Evolutionary conservation across 2,113 vertebrate genomes (phyloP).

Genomic region (Muscicapa adusta): DNA sequence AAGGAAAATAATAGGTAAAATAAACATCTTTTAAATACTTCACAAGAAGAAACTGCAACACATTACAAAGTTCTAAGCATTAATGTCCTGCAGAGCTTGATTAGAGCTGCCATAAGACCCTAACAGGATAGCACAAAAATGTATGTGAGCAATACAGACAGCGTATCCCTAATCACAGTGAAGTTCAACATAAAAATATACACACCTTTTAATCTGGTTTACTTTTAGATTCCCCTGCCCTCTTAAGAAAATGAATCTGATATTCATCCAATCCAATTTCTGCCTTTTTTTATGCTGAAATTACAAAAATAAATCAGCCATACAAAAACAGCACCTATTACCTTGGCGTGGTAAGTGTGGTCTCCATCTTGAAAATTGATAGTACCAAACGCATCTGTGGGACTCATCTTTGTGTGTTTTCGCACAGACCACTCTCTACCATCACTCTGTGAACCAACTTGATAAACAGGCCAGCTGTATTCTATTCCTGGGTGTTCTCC

Average conservation of each 20-base stretch:
- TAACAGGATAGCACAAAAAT: not conserved
- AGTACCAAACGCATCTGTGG: slow-evolving; percentile 90
- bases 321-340: not conserved
- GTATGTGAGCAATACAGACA: not conserved
- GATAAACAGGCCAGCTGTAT: slow-evolving; percentile 59
- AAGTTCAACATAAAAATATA: not conserved
- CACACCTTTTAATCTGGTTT: not conserved
- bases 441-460: not conserved
- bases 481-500: slow-evolving; percentile 81
- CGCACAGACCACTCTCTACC: slow-evolving; percentile 84
- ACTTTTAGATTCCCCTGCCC: not conserved
- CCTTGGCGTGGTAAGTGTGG: slow-evolving; percentile 90
- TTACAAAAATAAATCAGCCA: not conserved
- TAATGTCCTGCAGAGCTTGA: not conserved
- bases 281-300: not conserved
- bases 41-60: not conserved
- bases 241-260: not conserved
- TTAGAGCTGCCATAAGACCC: not conserved
- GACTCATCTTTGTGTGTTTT: slow-evolving; percentile 81
- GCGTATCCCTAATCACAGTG: rapidly evolving
- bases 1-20: not conserved
- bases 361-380: slow-evolving; percentile 91
- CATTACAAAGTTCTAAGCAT: not conserved
- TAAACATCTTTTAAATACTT: not conserved
- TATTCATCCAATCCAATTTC: not conserved